Conservation (phyloP, 37 sponge, comb jelly and placozoan species). For the Halichondria panicea region DNA sequence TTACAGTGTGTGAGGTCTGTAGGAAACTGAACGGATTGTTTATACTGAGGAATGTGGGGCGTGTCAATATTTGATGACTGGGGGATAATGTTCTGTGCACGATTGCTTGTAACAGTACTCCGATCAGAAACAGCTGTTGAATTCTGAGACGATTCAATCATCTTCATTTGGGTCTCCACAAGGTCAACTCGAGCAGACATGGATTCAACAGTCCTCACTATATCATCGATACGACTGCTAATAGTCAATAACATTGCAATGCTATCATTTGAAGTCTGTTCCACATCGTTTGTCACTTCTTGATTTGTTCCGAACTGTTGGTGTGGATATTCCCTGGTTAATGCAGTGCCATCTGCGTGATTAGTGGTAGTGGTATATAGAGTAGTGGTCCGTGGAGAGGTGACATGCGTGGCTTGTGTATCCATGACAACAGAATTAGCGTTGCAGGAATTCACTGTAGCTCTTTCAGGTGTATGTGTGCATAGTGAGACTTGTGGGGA, state of each 20-base stretch:
- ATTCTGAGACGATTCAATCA: not conserved
- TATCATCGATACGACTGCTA: slow-evolving; percentile 27
- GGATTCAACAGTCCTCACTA: slow-evolving; percentile 52
- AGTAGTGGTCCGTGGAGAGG: no score
- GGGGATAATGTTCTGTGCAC: no score
- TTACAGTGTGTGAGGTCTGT: no score
- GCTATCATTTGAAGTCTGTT: not conserved
- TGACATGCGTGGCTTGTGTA: no score
- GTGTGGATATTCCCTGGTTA: not conserved
- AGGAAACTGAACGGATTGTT: no score
- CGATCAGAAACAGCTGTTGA: not conserved
- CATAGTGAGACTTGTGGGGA: not conserved
- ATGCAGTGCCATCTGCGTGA: not conserved
- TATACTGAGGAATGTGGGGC: no score
- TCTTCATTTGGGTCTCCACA: slow-evolving; percentile 67
- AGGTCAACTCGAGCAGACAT: slow-evolving; percentile 70
- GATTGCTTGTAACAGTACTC: no score
- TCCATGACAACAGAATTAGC: no score
- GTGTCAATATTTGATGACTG: no score
- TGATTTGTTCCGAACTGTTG: slow-evolving; percentile 6
- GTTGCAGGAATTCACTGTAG: no score
- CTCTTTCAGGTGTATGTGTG: not conserved
- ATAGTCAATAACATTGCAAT: not conserved
- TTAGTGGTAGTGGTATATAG: not conserved
- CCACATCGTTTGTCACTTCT: not conserved